Evolutionary conservation across 1,140 invertebrate species (phyloP), one percentile per base, ranked within the genome.

Genomic region (Drosophila kanapiae): DNA sequence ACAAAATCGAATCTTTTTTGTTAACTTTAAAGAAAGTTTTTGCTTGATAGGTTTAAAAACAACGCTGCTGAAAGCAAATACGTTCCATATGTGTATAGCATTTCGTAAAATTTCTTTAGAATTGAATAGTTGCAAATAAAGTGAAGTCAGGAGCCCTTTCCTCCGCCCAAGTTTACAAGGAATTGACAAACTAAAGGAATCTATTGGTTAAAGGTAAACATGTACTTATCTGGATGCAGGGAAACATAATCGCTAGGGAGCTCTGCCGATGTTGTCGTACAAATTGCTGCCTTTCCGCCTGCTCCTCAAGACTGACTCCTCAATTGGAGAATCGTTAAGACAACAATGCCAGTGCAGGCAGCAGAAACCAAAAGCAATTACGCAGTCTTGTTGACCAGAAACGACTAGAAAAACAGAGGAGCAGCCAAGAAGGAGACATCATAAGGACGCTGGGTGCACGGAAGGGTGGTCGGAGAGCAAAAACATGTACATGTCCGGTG

Each of bases 401-500:
- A 69, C 78, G 67, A 51, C 68, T 74, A 18, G 68, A 74, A 74
- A 74, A 74, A 74, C 70, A 72, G 43, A 72, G 58, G 35, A 59
- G 69, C 67, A 48, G 67, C 68, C 54, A 82, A 82, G 53, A 60
- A 63, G 48, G 38, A 72, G 69, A 71, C 42, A 53, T 37, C 33
- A 67, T 27, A n/a, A 18, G 67, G 65, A 35, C 45, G 10, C 9
- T 59, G 53, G 16, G 13, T 10, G 51, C 35, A 33, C 27, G 40
- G 35, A 6, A n/a, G 51, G 38, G 37, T 37, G 75, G 29, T 40
- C 40, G 53, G 16, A 71, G 53, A 54, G 87, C 74, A 79, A 88
- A 81, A 90, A 85, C 85, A 88, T 88, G 84, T 90, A 82, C 85
- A 84, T 91, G 85, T 88, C 81, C 86, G 75, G 70, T 91, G 85